A percentile compares a stretch with the other conserved stretches of the same genome.
These are phyloP conservation scores for Trematocara macrostoma DNA, from an alignment of 2,113 vertebrate genomes.

Conservation along the genomic window DNA sequence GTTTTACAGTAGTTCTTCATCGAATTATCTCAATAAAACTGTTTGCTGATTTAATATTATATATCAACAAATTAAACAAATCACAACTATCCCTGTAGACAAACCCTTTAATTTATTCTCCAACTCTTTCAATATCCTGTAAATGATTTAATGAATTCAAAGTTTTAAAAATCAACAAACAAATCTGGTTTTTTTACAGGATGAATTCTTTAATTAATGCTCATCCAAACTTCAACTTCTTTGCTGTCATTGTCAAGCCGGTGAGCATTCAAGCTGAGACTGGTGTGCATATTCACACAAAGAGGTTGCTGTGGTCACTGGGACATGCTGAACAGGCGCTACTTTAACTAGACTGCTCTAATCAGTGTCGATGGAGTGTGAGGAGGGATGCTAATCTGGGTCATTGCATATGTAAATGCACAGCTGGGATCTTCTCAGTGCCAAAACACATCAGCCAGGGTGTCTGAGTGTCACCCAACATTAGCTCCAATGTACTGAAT, in stretches of 20 bases:
- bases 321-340: conserved; percentile 12
- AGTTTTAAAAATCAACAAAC: neutral
- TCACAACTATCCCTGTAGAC: neutral
- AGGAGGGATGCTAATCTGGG: conserved; percentile 83
- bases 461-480: conserved; percentile 70
- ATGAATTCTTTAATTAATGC: neutral
- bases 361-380: conserved; percentile 81
- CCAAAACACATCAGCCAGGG: conserved; percentile 76
- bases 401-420: conserved; percentile 89
- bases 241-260: conserved; percentile 14
- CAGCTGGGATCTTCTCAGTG: conserved; percentile 79
- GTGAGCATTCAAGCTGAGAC: neutral
- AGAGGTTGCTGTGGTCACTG: conserved; percentile 13
- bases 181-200: rapidly evolving
- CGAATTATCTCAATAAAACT: rapidly evolving
- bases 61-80: neutral
- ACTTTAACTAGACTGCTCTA: conserved; percentile 66
- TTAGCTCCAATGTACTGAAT: conserved; percentile 64
- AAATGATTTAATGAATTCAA: neutral
- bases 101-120: neutral
- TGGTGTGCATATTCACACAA: neutral
- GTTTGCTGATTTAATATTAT: neutral
- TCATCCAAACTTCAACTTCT: conserved; percentile 6
- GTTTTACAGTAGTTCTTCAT: neutral
- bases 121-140: neutral